Conservation (phyloP, 2,113 vertebrate species). For the Octodon degus region DNA sequence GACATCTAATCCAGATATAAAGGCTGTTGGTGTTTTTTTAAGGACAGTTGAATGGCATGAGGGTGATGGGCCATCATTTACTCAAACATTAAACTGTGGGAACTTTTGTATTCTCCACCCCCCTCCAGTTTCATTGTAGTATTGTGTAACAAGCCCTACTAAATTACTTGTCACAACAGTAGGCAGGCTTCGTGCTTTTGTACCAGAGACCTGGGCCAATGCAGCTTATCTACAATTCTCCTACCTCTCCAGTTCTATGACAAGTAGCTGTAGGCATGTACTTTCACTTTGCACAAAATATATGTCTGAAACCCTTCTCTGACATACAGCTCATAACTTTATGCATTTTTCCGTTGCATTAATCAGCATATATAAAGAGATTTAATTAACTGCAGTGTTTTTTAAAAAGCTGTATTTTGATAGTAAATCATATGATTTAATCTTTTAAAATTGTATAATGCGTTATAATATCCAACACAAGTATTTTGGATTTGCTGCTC, state of each 20-base stretch:
- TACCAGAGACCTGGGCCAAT: neutral
- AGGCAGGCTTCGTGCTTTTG: neutral
- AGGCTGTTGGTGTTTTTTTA: neutral
- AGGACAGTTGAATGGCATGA: neutral
- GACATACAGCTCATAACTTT: neutral
- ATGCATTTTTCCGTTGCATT: neutral
- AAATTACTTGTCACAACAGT: constrained; percentile 22
- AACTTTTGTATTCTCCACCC: neutral
- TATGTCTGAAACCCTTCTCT: neutral
- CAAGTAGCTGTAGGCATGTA: neutral
- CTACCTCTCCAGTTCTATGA: constrained; percentile 10
- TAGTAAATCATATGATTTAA: constrained; percentile 23
- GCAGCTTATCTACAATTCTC: neutral
- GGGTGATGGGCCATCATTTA: constrained; percentile 19
- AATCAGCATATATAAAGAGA: constrained; percentile 26
- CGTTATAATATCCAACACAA: constrained; percentile 57
- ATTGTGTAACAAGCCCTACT: neutral
- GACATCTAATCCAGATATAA: neutral
- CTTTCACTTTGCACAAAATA: constrained; percentile 43
- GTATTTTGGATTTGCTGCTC: constrained; percentile 4
- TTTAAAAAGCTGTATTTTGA: constrained; percentile 15
- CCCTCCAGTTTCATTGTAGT: neutral
- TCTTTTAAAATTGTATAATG: constrained; percentile 1
- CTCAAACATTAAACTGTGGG: neutral
- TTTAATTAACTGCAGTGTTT: constrained; percentile 13